Evolutionary conservation across 1,140 invertebrate genomes (phyloP), one percentile per base, ranked within the genome.

Genomic region (Conus ventricosus): DNA sequence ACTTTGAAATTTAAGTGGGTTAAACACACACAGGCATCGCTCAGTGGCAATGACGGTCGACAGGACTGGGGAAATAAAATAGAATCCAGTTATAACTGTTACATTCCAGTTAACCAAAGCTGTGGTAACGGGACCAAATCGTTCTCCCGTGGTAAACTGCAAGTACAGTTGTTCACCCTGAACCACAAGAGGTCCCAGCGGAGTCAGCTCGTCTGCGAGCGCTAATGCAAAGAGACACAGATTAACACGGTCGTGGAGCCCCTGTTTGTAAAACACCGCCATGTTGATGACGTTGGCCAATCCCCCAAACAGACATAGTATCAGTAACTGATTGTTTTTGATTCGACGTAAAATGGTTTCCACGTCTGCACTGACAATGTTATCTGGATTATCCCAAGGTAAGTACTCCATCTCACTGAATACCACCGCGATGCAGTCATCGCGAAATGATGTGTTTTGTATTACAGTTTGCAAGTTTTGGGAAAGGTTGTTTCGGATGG

Each of bases 261-360:
- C 83, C 55, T 84, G 83, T 27, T 39, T 84, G 83, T 55, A 55
- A 39, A 84, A 84, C 54, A 84, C 83, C 11, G 54, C 55, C 54
- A 60, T 60, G 83, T 84, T 84, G 54, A 84, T 55, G 6, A 84
- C 83, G n/a, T 84, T 84, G 25, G 15, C 83, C 55, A 55, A 55
- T 17, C 39, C 54, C 20, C 83, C 83, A 27, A 84, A 17, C 54
- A 63, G 83, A 63, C 13, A 17, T 20, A 67, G 7, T 4, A 84
- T 5, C 25, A 39, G 27, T 0, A 55, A 15, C 20, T 51, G 51
- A 53, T 39, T 20, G 71, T 75, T 8, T n/a, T 75, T 75, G 20
- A 75, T 20, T 25, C 71, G 71, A 8, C 71, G 71, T 23, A 23
- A 8, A 20, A n/a, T 75, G 71, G 17, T 23, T 25, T 75, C 71